These are phyloP conservation scores for Stichopus horrens DNA, from an alignment of 53 echinoderm and acorn worm species.

Conservation along the genomic window DNA sequence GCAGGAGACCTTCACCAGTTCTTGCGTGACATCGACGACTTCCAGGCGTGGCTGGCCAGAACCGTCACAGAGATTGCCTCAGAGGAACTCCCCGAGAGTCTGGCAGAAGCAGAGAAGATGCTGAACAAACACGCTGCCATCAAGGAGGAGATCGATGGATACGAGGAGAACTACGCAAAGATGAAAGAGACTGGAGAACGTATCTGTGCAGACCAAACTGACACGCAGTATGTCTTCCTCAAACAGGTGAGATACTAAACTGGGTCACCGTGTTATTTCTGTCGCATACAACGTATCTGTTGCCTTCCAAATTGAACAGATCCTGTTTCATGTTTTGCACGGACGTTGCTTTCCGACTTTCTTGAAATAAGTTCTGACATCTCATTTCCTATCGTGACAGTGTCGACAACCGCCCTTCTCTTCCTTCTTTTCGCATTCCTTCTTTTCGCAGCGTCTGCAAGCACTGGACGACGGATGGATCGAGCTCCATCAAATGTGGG, in stretches of 20 bases:
- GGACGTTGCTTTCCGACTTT: too few relatives aligned
- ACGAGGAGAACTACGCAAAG: conserved; percentile 98
- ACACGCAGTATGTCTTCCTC: conserved; percentile 99
- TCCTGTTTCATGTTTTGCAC: too few relatives aligned
- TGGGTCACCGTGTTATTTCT: too few relatives aligned
- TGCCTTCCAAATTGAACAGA: too few relatives aligned
- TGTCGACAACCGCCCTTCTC: not conserved
- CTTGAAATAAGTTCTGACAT: too few relatives aligned
- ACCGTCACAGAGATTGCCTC: conserved; percentile 97
- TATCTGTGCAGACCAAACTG: conserved; percentile 96
- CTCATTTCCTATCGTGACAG: too few relatives aligned
- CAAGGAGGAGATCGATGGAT: conserved; percentile 99
- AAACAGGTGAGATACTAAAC: conserved; percentile 65
- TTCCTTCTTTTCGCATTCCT: not conserved
- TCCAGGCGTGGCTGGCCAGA: conserved; percentile 98
- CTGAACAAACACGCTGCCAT: conserved; percentile 98
- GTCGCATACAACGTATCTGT: too few relatives aligned
- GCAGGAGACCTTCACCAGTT: conserved; percentile 98
- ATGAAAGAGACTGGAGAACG: conserved; percentile 94
- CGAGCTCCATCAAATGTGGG: conserved; percentile 99
- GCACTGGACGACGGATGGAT: conserved; percentile 97
- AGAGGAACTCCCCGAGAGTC: conserved; percentile 93
- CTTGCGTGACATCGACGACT: conserved; percentile 98
- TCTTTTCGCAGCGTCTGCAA: conserved; percentile 77
- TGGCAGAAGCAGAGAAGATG: conserved; percentile 95